Percentiles rank a stretch among this genome's conserved stretches.
These are phyloP conservation scores for Drosophila sordidula DNA, from an alignment of 2,888 invertebrate genomes.

Conservation along the genomic window DNA sequence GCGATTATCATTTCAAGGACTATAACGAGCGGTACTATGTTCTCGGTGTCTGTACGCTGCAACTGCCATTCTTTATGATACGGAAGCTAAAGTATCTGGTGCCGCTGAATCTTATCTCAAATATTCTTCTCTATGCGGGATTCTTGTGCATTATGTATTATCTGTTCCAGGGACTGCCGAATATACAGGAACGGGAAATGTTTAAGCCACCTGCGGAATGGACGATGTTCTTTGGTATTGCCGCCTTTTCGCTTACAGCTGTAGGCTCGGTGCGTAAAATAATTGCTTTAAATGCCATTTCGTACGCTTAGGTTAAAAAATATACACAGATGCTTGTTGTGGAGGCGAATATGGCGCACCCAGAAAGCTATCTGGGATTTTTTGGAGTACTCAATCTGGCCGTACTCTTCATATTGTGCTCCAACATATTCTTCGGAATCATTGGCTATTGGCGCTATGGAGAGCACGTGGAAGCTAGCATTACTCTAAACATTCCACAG, in stretches of 20 bases:
- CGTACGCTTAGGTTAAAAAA: neutral
- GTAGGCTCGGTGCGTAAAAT: slow-evolving; percentile 89
- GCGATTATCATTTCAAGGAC: slow-evolving; percentile 86
- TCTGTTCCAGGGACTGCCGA: slow-evolving; percentile 88
- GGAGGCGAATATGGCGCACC: slow-evolving; percentile 97
- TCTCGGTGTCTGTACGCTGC: slow-evolving; percentile 87
- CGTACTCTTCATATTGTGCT: slow-evolving; percentile 91
- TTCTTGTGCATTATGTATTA: slow-evolving; percentile 90
- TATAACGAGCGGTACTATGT: slow-evolving; percentile 85
- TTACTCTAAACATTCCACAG: slow-evolving; percentile 93
- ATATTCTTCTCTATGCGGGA: slow-evolving; percentile 86
- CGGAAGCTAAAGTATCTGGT: slow-evolving; percentile 92
- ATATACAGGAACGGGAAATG: slow-evolving; percentile 80
- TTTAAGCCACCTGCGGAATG: slow-evolving; percentile 86
- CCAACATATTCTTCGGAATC: slow-evolving; percentile 93
- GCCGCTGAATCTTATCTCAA: slow-evolving; percentile 96
- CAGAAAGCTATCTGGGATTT: slow-evolving; percentile 93
- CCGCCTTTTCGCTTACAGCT: slow-evolving; percentile 94
- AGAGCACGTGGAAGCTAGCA: slow-evolving; percentile 89
- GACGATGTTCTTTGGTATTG: slow-evolving; percentile 95
- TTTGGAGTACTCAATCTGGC: slow-evolving; percentile 95
- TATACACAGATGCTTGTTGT: slow-evolving; percentile 93
- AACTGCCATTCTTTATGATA: slow-evolving; percentile 90
- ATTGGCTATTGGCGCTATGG: slow-evolving; percentile 96
- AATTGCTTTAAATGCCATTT: too few relatives aligned